Evolutionary conservation across 2,888 invertebrate species (phyloP).

Genomic region (Alcis repandata): DNA sequence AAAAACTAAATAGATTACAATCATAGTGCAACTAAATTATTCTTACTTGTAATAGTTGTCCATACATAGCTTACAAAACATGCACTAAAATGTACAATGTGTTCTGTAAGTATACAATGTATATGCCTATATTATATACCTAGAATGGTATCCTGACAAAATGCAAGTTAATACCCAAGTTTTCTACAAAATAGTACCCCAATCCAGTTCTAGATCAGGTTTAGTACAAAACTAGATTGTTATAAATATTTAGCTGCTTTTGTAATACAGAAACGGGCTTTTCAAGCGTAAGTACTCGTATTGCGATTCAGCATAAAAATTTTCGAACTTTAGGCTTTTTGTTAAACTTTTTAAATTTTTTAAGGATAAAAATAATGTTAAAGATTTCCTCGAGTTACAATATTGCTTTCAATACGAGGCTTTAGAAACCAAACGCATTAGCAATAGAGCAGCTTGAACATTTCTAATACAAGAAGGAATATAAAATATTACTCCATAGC

Average conservation of each 20-base stretch:
- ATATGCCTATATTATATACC: neutral
- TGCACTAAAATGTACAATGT: neutral
- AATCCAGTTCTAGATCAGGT: neutral
- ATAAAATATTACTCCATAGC: no score
- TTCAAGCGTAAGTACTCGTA: neutral
- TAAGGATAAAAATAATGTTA: no score
- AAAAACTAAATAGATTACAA: neutral
- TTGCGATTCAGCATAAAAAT: neutral
- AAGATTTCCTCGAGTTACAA: no score
- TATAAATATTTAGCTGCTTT: slow-evolving; percentile 7
- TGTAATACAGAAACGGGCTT: neutral
- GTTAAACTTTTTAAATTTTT: no score
- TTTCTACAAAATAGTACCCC: neutral
- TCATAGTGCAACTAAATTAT: neutral
- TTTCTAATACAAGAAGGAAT: no score
- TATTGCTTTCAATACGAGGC: no score
- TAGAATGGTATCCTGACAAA: slow-evolving; percentile 5
- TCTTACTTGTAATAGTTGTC: neutral
- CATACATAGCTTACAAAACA: neutral
- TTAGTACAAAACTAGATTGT: neutral
- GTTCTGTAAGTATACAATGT: neutral
- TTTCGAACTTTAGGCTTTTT: no score
- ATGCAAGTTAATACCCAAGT: slow-evolving; percentile 8
- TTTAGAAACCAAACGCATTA: no score
- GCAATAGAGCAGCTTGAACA: no score